Evolutionary conservation across 2,797 vertebrate genomes (phyloP), one percentile per base, ranked within the genome.

Genomic region (Tachyglossus aculeatus): DNA sequence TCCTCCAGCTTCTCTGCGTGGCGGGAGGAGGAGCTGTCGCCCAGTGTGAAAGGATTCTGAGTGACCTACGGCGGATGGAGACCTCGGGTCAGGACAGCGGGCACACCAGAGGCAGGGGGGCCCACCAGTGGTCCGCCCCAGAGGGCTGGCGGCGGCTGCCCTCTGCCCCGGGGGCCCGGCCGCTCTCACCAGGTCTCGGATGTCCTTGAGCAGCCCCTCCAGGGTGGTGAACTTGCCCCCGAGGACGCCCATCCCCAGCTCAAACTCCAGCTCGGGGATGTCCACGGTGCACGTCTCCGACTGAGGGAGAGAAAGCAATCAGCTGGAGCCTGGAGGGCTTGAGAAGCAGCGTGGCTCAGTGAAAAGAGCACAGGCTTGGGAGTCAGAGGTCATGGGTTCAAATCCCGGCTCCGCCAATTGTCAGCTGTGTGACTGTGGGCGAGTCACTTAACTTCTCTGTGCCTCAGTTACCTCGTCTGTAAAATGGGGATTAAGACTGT

Each of bases 171-270:
- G 34, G 15, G 0, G 36, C 5, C 1, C 41, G 3, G 57, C 1
- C 2, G 0, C 21, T 6, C 82, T 89, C 79, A 96, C 95, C 91
- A 99, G 88, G 1, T 96, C 94, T 34, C 92, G 90, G 76, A 99
- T 94, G 82, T 99, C 96, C 37, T 90, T 95, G 67, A 99, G 91
- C 38, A 99, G 91, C 22, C 98, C 98, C 82, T 99, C 98, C 60
- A 99, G 74, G 0, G 98, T 99, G 32, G 97, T 99, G 87, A 99
- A 99, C 76, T 99, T 99, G 1, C 98, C 98, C 0, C 95, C 94
- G 1, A 99, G 77, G 0, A 93, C 94, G 1, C 91, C 97, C 97
- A 98, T 98, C 1, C 98, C 98, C 80, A 99, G 84, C 85, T 99
- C 97, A 1, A 99, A 99, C 65, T 99, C 96, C 84, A 99, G 89